Percentiles rank a stretch among this genome's conserved stretches.
Conservation (phyloP, 2,888 invertebrate genomes). For the Nebria salina region DNA sequence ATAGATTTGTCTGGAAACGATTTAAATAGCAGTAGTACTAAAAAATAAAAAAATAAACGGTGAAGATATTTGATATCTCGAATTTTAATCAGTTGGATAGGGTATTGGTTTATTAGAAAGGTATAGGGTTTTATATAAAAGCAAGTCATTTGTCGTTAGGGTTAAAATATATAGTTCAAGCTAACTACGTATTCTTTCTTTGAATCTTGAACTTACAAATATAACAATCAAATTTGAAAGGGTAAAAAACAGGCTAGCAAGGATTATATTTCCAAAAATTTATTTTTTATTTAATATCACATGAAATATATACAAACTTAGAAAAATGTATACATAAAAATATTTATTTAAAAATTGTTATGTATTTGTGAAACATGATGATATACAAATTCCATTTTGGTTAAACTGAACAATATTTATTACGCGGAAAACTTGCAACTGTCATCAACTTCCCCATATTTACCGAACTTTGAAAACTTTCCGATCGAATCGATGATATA, state of each 20-base stretch:
- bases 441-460: neutral
- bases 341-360: neutral
- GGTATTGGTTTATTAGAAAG: neutral
- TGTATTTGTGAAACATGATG: neutral
- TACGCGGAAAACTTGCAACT: neutral
- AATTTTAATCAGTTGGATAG: neutral
- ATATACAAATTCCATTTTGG: neutral
- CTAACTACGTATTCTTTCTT: neutral
- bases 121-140: neutral
- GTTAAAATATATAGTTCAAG: neutral
- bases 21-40: conserved; percentile 1
- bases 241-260: no score
- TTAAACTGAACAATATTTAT: neutral
- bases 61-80: neutral
- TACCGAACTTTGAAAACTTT: neutral
- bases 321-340: neutral
- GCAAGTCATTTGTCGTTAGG: neutral
- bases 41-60: neutral
- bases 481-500: conserved; percentile 29
- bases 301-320: neutral
- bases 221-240: no score
- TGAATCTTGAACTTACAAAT: no score
- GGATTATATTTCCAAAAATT: no score
- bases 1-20: conserved; percentile 1
- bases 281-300: no score